A percentile compares a stretch with the other conserved stretches of the same genome.
Evolutionary conservation across 2,888 invertebrate genomes (phyloP).

Genomic region (Callyntrura sp.): DNA sequence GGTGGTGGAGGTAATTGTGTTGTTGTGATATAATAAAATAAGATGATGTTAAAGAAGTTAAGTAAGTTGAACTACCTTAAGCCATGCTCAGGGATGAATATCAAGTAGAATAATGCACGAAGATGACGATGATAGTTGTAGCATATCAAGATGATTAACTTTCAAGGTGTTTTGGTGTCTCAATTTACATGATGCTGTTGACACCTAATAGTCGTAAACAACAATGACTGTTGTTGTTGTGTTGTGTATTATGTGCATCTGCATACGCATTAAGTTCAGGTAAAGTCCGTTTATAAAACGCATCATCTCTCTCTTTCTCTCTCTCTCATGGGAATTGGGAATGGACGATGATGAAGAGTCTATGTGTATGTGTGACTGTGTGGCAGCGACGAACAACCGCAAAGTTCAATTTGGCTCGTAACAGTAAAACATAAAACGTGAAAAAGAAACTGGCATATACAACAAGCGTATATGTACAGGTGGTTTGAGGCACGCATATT

Average conservation of each 20-base stretch:
- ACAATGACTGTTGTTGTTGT: conserved; percentile 37
- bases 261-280: not conserved
- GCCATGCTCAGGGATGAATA: conserved; percentile 75
- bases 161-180: conserved; percentile 73
- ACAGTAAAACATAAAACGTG: conserved; percentile 44
- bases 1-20: conserved; percentile 26
- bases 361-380: not conserved
- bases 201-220: conserved; percentile 76
- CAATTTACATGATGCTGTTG: conserved; percentile 73
- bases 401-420: conserved; percentile 49
- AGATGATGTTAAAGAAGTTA: conserved; percentile 58
- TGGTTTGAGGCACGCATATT: conserved; percentile 39
- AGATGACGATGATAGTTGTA: conserved; percentile 58
- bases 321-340: conserved; percentile 30
- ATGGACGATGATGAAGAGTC: no score
- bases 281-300: not conserved
- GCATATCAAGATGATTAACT: conserved; percentile 75
- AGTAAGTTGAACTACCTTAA: conserved; percentile 75
- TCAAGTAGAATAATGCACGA: conserved; percentile 42
- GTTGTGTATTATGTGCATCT: conserved; percentile 21
- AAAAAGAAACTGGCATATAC: not conserved
- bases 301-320: no score
- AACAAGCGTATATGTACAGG: conserved; percentile 2
- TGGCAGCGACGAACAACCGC: conserved; percentile 36
- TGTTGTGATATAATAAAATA: conserved; percentile 45